Percentiles rank a stretch among this genome's conserved stretches.
phyloP scores from a whole-genome alignment of 1,140 invertebrate genomes.

The Caligus rogercresseyi region DNA sequence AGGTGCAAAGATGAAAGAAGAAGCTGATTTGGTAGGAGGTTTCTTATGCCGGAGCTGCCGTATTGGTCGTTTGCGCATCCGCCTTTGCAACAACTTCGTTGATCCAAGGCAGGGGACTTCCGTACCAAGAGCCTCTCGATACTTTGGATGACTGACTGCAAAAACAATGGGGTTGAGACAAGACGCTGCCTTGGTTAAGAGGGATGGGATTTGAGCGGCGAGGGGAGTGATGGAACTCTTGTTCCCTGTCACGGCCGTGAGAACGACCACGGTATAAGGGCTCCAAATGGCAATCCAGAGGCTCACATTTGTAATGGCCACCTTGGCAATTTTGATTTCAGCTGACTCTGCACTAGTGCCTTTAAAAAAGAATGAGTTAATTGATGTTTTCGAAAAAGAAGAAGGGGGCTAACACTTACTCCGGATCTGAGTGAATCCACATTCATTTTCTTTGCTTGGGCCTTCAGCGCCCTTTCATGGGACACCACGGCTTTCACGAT shows the following conservation, averaged over 20 bases:
- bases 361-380: background rate
- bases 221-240: slow-evolving; percentile 27
- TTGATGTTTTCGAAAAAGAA: background rate
- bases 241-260: slow-evolving; percentile 28
- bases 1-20: no score
- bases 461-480: slow-evolving; percentile 33
- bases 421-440: slow-evolving; percentile 27
- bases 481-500: slow-evolving; percentile 32
- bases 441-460: slow-evolving; percentile 31
- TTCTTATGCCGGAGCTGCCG: no score
- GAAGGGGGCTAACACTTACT: background rate
- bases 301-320: slow-evolving; percentile 29
- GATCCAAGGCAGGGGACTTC: slow-evolving; percentile 7
- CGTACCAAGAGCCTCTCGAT: background rate
- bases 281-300: slow-evolving; percentile 30
- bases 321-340: slow-evolving; percentile 28
- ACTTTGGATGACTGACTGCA: slow-evolving; percentile 24
- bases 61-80: no score
- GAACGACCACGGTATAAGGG: slow-evolving; percentile 30
- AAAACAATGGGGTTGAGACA: slow-evolving; percentile 25
- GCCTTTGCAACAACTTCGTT: background rate
- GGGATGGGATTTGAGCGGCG: slow-evolving; percentile 23
- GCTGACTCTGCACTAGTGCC: slow-evolving; percentile 24
- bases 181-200: slow-evolving; percentile 24
- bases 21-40: no score